phyloP scores from a whole-genome alignment of 2,797 vertebrate genomes.

The Diplodus puntazzo region DNA sequence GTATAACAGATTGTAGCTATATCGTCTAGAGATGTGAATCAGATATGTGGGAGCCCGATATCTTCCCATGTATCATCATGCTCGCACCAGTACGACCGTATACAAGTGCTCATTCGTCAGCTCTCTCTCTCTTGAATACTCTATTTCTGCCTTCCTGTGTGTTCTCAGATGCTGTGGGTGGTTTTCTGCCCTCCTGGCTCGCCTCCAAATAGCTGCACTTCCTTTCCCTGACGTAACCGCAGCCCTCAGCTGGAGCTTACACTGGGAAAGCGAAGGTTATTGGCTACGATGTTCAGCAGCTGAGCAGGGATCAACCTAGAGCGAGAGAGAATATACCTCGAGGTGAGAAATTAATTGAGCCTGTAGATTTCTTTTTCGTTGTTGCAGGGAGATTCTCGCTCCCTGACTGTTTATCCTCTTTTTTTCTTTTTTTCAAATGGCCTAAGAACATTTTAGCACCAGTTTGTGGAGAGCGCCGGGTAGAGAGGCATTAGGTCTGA shows the following conservation, averaged over 20 bases:
- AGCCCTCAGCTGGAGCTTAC: conserved; percentile 58
- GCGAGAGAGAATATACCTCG: conserved; percentile 44
- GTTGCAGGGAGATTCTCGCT: conserved; percentile 26
- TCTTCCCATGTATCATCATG: background rate
- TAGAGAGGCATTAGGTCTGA: conserved; percentile 62
- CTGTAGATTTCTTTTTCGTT: conserved; percentile 49
- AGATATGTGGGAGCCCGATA: background rate
- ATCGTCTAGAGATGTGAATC: conserved; percentile 7
- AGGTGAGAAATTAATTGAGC: conserved; percentile 73
- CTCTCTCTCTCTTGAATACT: background rate
- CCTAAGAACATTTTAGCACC: conserved; percentile 49
- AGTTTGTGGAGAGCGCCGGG: conserved; percentile 39
- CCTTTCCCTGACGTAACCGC: conserved; percentile 33
- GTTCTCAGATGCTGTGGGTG: conserved; percentile 41
- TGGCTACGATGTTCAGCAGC: conserved; percentile 37
- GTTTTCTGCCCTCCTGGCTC: conserved; percentile 51
- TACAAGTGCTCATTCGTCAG: background rate
- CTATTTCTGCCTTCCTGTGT: conserved; percentile 7
- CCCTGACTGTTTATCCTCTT: conserved; percentile 23
- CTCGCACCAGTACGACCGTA: background rate
- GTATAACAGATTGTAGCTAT: background rate
- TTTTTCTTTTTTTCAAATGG: conserved; percentile 27
- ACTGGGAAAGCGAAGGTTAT: conserved; percentile 46
- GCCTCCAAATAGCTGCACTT: conserved; percentile 53
- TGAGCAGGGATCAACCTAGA: conserved; percentile 52